Evolutionary conservation across 1,140 invertebrate genomes (phyloP).

Genomic region (Psix sp.): DNA sequence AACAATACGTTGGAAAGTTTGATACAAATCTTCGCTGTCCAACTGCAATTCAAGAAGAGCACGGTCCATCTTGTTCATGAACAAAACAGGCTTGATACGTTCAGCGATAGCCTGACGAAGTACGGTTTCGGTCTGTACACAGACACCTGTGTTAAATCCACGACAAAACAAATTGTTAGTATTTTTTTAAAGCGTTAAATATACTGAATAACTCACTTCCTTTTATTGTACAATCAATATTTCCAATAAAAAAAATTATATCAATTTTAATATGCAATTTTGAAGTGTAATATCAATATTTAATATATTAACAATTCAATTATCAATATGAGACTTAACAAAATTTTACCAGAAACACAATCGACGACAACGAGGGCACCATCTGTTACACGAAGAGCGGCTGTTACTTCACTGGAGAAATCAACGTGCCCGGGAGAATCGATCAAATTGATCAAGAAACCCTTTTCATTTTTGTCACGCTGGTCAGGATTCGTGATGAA

Average conservation of each 20-base stretch:
- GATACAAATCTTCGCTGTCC: conserved; percentile 97
- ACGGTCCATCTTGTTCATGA: conserved; percentile 99
- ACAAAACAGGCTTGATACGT: conserved; percentile 98
- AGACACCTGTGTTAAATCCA: conserved; percentile 87
- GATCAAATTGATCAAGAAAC: conserved; percentile 99
- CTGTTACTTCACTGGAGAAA: conserved; percentile 99
- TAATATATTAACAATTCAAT: too few species aligned
- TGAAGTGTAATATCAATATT: too few species aligned
- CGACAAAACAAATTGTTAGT: conserved; percentile 33
- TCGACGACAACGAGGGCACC: conserved; percentile 99
- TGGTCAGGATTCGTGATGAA: conserved; percentile 94
- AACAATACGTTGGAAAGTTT: conserved; percentile 99
- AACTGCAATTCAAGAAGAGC: conserved; percentile 96
- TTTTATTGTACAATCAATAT: too few species aligned
- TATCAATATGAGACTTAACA: conserved; percentile 81
- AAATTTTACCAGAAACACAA: conserved; percentile 93
- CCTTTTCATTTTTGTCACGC: conserved; percentile 91
- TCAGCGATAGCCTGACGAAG: conserved; percentile 99
- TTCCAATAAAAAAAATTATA: too few species aligned
- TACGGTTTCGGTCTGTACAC: conserved; percentile 99
- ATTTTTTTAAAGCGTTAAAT: not conserved
- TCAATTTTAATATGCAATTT: too few species aligned
- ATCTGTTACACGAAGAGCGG: conserved; percentile 98
- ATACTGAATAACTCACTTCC: too few species aligned
- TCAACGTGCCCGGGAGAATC: conserved; percentile 99